phyloP scores from a whole-genome alignment of 2,113 vertebrate species.

The Lepus timidus region DNA sequence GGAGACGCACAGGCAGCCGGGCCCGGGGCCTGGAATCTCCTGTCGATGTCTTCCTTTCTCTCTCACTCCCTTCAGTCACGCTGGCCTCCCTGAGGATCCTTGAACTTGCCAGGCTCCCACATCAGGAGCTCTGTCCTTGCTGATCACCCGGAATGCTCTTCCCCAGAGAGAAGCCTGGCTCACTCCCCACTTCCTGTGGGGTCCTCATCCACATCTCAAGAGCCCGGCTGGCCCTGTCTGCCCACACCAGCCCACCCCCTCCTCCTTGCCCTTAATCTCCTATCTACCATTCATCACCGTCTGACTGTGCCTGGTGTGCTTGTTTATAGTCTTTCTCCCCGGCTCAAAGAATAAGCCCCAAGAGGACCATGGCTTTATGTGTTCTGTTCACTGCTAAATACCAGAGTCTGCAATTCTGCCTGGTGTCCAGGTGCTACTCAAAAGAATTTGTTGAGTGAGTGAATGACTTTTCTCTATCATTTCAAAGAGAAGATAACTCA shows the following conservation, averaged over 20 bases:
- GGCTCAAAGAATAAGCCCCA: not conserved
- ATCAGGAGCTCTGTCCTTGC: not conserved
- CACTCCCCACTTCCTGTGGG: not conserved
- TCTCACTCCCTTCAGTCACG: not conserved
- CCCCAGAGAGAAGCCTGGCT: not conserved
- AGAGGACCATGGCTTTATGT: not conserved
- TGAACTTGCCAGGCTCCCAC: not conserved
- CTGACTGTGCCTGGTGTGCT: too few species aligned
- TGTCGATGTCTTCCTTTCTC: not conserved
- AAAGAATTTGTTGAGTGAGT: not conserved
- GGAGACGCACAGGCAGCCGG: fast-evolving
- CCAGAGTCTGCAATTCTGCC: not conserved
- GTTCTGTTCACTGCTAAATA: not conserved
- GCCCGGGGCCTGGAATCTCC: not conserved
- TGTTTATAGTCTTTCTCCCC: not conserved
- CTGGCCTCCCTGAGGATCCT: not conserved
- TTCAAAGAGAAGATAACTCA: not conserved
- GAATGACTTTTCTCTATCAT: not conserved
- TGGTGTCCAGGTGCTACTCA: not conserved
- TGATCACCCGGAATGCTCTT: not conserved
- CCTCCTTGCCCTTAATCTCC: not conserved
- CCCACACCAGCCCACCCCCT: not conserved
- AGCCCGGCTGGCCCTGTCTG: not conserved
- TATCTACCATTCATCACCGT: too few species aligned
- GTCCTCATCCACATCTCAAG: not conserved